These are phyloP conservation scores for Calephelis nemesis DNA, from an alignment of 1,140 invertebrate genomes.

Conservation along the genomic window DNA sequence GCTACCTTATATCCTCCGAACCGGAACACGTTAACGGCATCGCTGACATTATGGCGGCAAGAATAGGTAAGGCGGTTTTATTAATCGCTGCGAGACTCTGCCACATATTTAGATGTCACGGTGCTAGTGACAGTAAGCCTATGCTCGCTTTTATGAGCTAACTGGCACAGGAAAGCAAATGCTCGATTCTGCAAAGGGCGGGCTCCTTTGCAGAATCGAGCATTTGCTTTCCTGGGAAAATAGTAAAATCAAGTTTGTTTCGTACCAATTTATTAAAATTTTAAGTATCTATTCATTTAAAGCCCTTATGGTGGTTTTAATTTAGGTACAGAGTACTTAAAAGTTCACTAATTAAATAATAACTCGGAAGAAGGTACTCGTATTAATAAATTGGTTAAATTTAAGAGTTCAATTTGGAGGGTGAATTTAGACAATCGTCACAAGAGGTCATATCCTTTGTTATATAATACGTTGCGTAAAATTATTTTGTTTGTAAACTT, in stretches of 20 bases:
- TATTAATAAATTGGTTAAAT: constrained; percentile 46
- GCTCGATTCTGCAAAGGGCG: no score
- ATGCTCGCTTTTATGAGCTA: no score
- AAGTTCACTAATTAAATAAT: constrained; percentile 42
- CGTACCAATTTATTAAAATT: background rate
- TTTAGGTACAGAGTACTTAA: constrained; percentile 38
- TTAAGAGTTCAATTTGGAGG: constrained; percentile 43
- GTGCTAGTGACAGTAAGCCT: no score
- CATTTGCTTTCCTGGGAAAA: no score
- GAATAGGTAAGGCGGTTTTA: no score
- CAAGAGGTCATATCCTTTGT: constrained; percentile 49
- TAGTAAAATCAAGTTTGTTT: background rate
- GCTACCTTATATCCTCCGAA: no score
- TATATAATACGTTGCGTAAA: constrained; percentile 12
- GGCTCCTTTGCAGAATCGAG: no score
- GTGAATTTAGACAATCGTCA: constrained; percentile 42
- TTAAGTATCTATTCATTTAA: constrained; percentile 23
- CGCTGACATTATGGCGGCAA: no score
- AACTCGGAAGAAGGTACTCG: constrained; percentile 47
- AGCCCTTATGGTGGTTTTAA: constrained; percentile 37
- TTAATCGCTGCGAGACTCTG: no score
- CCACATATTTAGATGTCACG: no score
- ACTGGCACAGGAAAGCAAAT: no score
- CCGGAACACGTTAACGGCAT: no score
- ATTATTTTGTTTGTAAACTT: background rate